Evolutionary conservation across 2,113 vertebrate genomes (phyloP), one percentile per base, ranked within the genome.

Genomic region (Phylloscopus whistleri): DNA sequence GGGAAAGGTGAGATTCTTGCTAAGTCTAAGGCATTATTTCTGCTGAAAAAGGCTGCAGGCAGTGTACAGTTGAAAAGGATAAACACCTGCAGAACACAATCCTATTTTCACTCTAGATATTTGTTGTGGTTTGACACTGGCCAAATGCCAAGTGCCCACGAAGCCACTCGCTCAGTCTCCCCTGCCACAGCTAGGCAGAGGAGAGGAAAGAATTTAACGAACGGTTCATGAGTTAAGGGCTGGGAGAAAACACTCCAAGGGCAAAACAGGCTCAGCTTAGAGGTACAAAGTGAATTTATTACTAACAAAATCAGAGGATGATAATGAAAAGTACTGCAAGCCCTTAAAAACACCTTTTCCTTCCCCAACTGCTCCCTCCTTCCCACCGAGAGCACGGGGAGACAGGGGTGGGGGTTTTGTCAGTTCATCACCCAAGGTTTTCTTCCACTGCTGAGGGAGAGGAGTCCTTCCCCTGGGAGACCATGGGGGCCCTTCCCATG

Each of bases 91-190:
- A 48, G 76, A 82, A 48, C 13, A n/a, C n/a, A 74, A 18, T 19
- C 14, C 2, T 52, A 3, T 78, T 89, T 94, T 93, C 26, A 78
- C 24, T 78, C n/a, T 55, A 33, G 46, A 24, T 84, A 46, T 26
- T 67, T 80, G 13, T 31, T 56, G n/a, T 33, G 78, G 41, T 48
- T 56, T 68, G 41, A 16, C 41, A 39, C 22, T 56, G 63, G 41
- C 17, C 22, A 33, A 56, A 37, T 0, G 1, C 33, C 51, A 46
- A 52, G 41, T 5, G 4, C 41, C 33, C 41, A 31, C 0, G 0
- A 56, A 43, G 16, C 33, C 9, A 5, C 7, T 23, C 4, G 2
- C 16, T 55, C 51, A 10, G 16, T 5, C 16, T 48, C 27, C 21
- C 11, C 10, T 56, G 21, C n/a, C 41, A 21, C 27, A 13, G 10